Conservation (phyloP, 2,888 invertebrate genomes). For the Orthonychiurus folsomi region DNA sequence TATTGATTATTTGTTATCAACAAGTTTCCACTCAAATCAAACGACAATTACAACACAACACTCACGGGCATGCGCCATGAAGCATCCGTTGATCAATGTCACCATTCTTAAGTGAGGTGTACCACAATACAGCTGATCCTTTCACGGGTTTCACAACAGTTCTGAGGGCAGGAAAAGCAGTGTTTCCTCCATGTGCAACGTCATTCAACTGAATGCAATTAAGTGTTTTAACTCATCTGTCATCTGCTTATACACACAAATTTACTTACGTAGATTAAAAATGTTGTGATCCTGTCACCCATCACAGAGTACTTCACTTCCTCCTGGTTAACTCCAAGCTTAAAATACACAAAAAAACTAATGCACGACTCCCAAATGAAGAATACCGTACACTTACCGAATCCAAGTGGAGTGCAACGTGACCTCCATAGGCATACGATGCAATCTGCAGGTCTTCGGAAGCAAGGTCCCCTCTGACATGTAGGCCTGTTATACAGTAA, state of each 20-base stretch:
- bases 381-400: slow-evolving; percentile 12
- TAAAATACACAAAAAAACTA: no score
- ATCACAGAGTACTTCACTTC: slow-evolving; percentile 14
- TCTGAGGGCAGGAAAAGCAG: slow-evolving; percentile 39
- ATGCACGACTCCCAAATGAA: no score
- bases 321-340: neutral
- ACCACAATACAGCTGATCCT: slow-evolving; percentile 46
- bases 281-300: slow-evolving; percentile 38
- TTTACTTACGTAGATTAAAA: slow-evolving; percentile 30
- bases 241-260: neutral
- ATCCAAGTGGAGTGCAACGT: slow-evolving; percentile 36
- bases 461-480: slow-evolving; percentile 28
- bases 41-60: slow-evolving; percentile 3
- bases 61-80: slow-evolving; percentile 45
- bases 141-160: slow-evolving; percentile 37
- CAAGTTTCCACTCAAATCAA: neutral
- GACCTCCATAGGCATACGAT: slow-evolving; percentile 36
- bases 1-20: no score
- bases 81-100: slow-evolving; percentile 44
- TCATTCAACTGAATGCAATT: slow-evolving; percentile 34
- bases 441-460: slow-evolving; percentile 35
- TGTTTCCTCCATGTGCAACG: slow-evolving; percentile 39
- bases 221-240: slow-evolving; percentile 7
- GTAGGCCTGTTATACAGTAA: slow-evolving; percentile 35
- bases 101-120: slow-evolving; percentile 44